phyloP scores from a whole-genome alignment of 2,797 vertebrate species.

The Malacoraja senta region DNA sequence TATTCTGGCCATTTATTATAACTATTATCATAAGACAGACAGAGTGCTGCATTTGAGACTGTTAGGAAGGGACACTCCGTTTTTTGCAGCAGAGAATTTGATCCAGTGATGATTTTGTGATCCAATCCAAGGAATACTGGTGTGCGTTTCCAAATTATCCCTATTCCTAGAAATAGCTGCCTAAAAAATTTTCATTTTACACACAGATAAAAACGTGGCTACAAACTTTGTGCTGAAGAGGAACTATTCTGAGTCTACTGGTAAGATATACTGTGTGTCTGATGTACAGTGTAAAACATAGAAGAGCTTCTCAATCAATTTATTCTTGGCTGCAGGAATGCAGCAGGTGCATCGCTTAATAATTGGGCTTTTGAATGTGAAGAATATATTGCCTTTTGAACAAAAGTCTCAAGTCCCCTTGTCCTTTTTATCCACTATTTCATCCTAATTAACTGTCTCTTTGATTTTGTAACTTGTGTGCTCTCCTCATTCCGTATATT shows the following conservation, averaged over 20 bases:
- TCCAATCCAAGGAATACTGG: slow-evolving; percentile 17
- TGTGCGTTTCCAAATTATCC: slow-evolving; percentile 26
- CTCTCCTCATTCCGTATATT: not conserved
- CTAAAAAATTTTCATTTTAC: slow-evolving; percentile 38
- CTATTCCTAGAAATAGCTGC: slow-evolving; percentile 26
- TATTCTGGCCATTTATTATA: not conserved
- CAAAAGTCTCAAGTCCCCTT: not conserved
- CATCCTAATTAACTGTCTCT: not conserved
- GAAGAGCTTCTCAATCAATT: slow-evolving; percentile 2
- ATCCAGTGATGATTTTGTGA: not conserved
- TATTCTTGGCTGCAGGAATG: slow-evolving; percentile 30
- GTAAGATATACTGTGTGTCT: slow-evolving; percentile 36
- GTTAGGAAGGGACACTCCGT: not conserved
- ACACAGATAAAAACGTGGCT: slow-evolving; percentile 36
- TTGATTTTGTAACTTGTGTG: slow-evolving; percentile 1
- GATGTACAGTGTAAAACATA: slow-evolving; percentile 32
- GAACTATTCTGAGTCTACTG: slow-evolving; percentile 37
- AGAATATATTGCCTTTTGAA: slow-evolving; percentile 19
- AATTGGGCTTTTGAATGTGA: slow-evolving; percentile 27
- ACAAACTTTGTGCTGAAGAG: slow-evolving; percentile 38
- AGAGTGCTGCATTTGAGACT: not conserved
- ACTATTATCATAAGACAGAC: not conserved
- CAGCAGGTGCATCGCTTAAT: slow-evolving; percentile 7
- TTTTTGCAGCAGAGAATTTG: not conserved
- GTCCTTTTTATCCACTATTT: slow-evolving; percentile 9